Base-by-base conservation (phyloP, 37 sponge, comb jelly and placozoan genomes). In the Spongia lamella region DNA sequence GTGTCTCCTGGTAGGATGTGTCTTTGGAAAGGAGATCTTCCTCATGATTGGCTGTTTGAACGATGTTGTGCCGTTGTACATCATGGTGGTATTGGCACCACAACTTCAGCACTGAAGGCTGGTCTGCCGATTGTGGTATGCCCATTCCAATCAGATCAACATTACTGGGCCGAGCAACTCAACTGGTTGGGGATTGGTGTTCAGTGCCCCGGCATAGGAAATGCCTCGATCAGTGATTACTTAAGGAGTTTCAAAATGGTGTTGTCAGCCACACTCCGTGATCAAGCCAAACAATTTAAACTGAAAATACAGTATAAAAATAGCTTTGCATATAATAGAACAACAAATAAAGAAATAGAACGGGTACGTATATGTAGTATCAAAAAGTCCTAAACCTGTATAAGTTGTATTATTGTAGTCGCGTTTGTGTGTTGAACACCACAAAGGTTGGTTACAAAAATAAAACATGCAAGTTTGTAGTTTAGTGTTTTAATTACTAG, bases 1-100 rank as follows among this genome's bases (percentile, higher is more conserved):
- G 63, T 72, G 34, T 21, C 6, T 4, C 55, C 66, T 22, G 16
- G 26, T 0, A 3, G 66, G 31, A 33, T 76, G 17, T 57, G 60
- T 47, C 72, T 61, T 35, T 54, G 55, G 37, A 24, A 38, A 1
- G 43, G 38, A 21, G 34, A 38, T 4, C 53, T 67, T 24, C 66
- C 80, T 16, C 86, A 85, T 31, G 15, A 11, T 17, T 79, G 68
- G 80, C 86, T 85, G 19, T 85, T 85, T 51, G 25, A 49, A 13
- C 32, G 40, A 16, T 85, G 86, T 50, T 38, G 58, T 4, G 73
- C 53, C 1, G 37, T 85, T 29, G 52, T 85, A 26, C 79, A 79
- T 66, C 86, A 85, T 66, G 86, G 86, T 1, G 86, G 86, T 19
- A 52, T 49, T 72, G 86, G 86, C 1, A 85, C 86, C 16, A 68